Percentiles rank a stretch among this genome's conserved stretches.
These are phyloP conservation scores for Polydrusus pterygomalis DNA, from an alignment of 2,888 invertebrate species.

Conservation along the genomic window DNA sequence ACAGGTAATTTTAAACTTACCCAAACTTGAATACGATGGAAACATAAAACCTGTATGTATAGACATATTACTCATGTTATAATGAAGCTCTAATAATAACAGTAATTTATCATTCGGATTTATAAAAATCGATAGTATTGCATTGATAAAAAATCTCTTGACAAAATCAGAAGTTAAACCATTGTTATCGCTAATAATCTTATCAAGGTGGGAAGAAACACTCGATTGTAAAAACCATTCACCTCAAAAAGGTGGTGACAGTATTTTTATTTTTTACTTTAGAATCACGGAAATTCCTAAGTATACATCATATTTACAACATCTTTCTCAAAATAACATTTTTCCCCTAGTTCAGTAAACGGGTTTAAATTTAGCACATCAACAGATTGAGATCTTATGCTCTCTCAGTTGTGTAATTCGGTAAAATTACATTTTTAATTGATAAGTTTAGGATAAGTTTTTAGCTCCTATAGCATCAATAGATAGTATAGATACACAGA, in stretches of 20 bases:
- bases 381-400: too few relatives aligned
- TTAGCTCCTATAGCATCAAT: too few relatives aligned
- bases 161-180: neutral
- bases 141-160: neutral
- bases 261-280: too few relatives aligned
- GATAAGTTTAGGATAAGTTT: too few relatives aligned
- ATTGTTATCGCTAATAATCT: conserved; percentile 6
- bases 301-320: too few relatives aligned
- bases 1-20: conserved; percentile 25
- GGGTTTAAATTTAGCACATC: too few relatives aligned
- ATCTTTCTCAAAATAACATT: too few relatives aligned
- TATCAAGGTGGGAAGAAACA: neutral
- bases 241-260: neutral
- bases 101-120: neutral
- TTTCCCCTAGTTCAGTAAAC: too few relatives aligned
- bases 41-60: conserved; percentile 64
- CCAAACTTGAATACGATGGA: conserved; percentile 56
- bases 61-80: conserved; percentile 58
- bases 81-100: neutral
- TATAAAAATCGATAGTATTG: conserved; percentile 20
- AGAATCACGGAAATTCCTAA: too few relatives aligned
- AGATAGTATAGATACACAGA: too few relatives aligned
- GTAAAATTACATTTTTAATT: too few relatives aligned
- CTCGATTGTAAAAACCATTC: neutral
- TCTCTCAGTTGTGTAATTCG: too few relatives aligned